A percentile compares a stretch with the other conserved stretches of the same genome.
These are phyloP conservation scores for Euclidia mi DNA, from an alignment of 2,888 invertebrate genomes.

Conservation along the genomic window DNA sequence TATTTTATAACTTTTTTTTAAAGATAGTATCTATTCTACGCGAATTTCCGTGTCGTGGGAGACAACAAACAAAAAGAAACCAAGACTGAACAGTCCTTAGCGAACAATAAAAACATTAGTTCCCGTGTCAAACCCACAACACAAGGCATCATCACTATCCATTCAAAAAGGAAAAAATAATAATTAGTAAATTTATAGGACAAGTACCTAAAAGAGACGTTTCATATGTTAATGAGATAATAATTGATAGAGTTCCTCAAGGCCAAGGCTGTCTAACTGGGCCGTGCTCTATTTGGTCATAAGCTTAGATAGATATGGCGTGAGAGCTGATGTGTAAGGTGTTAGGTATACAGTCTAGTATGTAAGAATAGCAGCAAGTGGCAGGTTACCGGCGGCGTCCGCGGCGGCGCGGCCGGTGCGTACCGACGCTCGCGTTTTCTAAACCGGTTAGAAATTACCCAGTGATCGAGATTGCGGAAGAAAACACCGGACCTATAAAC, in stretches of 20 bases:
- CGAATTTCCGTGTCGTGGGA: too few species aligned
- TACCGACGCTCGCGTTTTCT: constrained; percentile 82
- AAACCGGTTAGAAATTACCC: constrained; percentile 90
- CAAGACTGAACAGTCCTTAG: too few species aligned
- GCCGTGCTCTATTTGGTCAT: constrained; percentile 59
- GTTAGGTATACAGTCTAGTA: constrained; percentile 50
- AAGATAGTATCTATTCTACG: too few species aligned
- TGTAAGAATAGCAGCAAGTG: constrained; percentile 70
- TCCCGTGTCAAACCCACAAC: too few species aligned
- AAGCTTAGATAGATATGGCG: constrained; percentile 71
- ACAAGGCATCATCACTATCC: too few species aligned
- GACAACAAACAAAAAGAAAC: too few species aligned
- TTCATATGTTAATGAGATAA: neutral
- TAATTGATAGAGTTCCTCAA: constrained; percentile 1
- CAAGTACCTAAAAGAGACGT: too few species aligned
- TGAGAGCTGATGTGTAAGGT: constrained; percentile 71
- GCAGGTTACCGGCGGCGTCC: constrained; percentile 49
- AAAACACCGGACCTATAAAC: constrained; percentile 85
- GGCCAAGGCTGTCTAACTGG: constrained; percentile 33
- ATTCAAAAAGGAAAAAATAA: too few species aligned
- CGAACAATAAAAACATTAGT: too few species aligned
- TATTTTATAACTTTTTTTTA: too few species aligned
- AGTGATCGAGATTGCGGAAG: constrained; percentile 89
- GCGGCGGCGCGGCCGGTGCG: constrained; percentile 47
- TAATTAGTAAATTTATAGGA: too few species aligned